Evolutionary conservation across 2,888 invertebrate genomes (phyloP).

Genomic region (Leucoma salicis): DNA sequence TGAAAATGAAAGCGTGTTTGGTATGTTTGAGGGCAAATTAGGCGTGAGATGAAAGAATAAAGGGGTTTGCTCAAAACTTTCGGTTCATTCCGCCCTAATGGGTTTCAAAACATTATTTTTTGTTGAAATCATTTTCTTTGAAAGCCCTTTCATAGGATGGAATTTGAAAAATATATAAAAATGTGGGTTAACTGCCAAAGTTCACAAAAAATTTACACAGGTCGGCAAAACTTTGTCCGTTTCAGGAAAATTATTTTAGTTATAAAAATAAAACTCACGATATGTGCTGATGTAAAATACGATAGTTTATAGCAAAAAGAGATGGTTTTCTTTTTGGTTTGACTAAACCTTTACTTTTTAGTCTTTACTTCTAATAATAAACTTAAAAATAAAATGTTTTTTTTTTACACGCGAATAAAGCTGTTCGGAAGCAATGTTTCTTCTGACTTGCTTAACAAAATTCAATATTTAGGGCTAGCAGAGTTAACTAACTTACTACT

Average conservation of each 20-base stretch:
- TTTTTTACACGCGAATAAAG: too few species aligned
- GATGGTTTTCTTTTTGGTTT: too few species aligned
- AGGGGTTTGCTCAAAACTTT: slow-evolving; percentile 25
- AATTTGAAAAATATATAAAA: neutral
- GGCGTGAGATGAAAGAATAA: slow-evolving; percentile 32
- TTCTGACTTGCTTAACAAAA: too few species aligned
- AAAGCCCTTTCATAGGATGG: too few species aligned
- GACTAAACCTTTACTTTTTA: too few species aligned
- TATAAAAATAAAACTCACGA: slow-evolving; percentile 25
- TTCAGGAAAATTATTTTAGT: slow-evolving; percentile 14
- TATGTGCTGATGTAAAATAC: too few species aligned
- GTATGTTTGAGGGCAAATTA: slow-evolving; percentile 38
- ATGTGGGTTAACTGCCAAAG: neutral
- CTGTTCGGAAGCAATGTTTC: too few species aligned
- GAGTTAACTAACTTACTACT: too few species aligned
- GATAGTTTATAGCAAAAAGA: too few species aligned
- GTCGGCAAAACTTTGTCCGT: slow-evolving; percentile 19
- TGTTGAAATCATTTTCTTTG: slow-evolving; percentile 7
- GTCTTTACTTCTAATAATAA: too few species aligned
- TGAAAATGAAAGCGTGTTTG: slow-evolving; percentile 38
- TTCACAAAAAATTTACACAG: slow-evolving; percentile 33
- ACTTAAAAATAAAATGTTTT: too few species aligned
- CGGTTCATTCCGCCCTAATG: slow-evolving; percentile 16
- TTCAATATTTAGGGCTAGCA: too few species aligned
- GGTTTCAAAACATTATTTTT: slow-evolving; percentile 13